Evolutionary conservation across 1,140 invertebrate species (phyloP).

Genomic region (Caerostris extrusa): DNA sequence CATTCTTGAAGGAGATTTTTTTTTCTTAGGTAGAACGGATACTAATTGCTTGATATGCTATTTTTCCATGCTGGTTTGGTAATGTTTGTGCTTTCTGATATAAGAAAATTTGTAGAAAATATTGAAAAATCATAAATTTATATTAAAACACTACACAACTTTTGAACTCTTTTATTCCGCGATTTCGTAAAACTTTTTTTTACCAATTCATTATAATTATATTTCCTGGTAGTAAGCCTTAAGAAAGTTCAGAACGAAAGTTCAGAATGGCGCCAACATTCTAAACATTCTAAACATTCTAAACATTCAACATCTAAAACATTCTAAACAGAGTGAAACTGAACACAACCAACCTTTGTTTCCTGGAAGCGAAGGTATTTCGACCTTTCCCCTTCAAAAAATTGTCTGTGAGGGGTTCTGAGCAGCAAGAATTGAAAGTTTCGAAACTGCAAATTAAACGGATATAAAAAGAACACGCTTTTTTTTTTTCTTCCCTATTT

Average conservation of each 20-base stretch:
- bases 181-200: neutral
- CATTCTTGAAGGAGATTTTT: no score
- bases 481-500: neutral
- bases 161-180: neutral
- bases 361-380: neutral
- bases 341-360: neutral
- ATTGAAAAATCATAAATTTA: no score
- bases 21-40: no score
- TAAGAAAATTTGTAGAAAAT: no score
- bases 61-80: no score
- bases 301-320: neutral
- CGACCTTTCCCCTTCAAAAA: neutral
- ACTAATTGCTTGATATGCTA: no score
- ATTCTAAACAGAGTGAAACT: neutral
- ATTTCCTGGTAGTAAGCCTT: neutral
- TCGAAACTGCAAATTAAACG: slow-evolving; percentile 21
- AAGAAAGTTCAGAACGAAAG: neutral
- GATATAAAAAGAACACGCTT: neutral
- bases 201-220: neutral
- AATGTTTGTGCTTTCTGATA: no score
- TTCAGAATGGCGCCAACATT: no score
- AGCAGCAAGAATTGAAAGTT: neutral
- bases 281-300: neutral
- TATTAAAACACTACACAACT: neutral
- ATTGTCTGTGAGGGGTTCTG: neutral